Conservation (phyloP, 2,888 invertebrate species). For the Polydrusus pterygomalis region DNA sequence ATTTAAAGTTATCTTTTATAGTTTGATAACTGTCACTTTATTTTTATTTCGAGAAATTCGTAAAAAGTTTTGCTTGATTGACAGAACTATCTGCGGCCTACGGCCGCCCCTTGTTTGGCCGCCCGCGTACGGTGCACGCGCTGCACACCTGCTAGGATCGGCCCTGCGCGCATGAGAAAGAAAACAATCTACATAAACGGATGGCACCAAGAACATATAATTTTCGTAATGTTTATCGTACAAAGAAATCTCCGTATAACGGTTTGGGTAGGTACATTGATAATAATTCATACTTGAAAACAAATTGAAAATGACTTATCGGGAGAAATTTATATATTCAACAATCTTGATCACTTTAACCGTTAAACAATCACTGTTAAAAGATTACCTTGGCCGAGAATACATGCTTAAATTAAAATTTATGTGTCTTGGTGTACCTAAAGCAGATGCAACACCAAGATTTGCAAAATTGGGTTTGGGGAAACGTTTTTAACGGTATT, state of each 20-base stretch:
- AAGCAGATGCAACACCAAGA: neutral
- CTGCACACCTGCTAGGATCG: too few species aligned
- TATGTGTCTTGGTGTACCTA: constrained; percentile 8
- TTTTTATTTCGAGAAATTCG: too few species aligned
- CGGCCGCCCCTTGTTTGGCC: too few species aligned
- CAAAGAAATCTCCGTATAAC: constrained; percentile 37
- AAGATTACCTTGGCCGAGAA: constrained; percentile 26
- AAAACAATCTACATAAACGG: constrained; percentile 12
- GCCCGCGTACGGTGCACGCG: too few species aligned
- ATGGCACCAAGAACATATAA: constrained; percentile 41
- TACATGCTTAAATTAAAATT: constrained; percentile 31
- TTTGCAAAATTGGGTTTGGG: too few species aligned
- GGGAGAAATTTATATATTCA: constrained; percentile 40
- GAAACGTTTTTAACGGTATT: too few species aligned
- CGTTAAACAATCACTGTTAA: constrained; percentile 40
- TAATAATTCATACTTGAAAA: constrained; percentile 40
- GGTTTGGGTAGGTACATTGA: constrained; percentile 34
- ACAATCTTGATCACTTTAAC: constrained; percentile 39
- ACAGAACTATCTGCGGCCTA: too few species aligned
- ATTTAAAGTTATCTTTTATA: too few species aligned
- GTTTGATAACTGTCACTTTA: too few species aligned
- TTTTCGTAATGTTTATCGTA: constrained; percentile 40
- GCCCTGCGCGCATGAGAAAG: neutral
- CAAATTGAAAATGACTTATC: constrained; percentile 47
- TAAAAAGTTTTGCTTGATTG: too few species aligned